phyloP scores from a whole-genome alignment of 2,797 vertebrate genomes.

The Caiman crocodilus region DNA sequence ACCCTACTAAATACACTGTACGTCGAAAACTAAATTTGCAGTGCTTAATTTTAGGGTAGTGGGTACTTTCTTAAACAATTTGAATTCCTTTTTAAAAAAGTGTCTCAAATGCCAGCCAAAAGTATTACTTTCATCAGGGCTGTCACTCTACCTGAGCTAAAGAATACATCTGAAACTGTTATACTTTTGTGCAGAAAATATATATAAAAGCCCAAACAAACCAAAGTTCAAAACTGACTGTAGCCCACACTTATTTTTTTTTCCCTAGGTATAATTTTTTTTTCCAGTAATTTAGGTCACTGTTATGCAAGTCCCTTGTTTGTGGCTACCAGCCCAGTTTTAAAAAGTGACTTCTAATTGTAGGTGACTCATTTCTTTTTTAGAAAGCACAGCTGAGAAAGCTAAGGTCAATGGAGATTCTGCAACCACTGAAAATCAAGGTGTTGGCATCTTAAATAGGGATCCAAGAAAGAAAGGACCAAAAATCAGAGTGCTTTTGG shows the following conservation, averaged over 20 bases:
- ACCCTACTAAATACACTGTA: not conserved
- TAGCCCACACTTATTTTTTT: not conserved
- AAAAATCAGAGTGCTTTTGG: accelerated
- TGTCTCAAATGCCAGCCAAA: not conserved
- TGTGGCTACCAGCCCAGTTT: not conserved
- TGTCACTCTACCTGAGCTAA: not conserved
- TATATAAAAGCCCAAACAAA: not conserved
- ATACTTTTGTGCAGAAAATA: not conserved
- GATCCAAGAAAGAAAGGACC: not conserved
- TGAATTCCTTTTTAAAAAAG: not conserved
- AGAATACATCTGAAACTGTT: not conserved
- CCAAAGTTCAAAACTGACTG: not conserved
- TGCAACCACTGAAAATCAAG: not conserved
- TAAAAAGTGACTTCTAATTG: not conserved
- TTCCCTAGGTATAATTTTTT: not conserved
- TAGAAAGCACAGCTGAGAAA: not conserved
- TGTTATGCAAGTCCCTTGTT: not conserved
- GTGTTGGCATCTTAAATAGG: not conserved
- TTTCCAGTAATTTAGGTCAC: not conserved
- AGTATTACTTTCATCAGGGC: not conserved
- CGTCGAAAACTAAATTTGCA: not conserved
- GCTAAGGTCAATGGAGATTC: not conserved
- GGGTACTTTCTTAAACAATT: not conserved
- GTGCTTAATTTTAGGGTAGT: not conserved
- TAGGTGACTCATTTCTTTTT: not conserved